Evolutionary conservation across 2,113 vertebrate species (phyloP).

Genomic region (Neolamprologus falcicula): DNA sequence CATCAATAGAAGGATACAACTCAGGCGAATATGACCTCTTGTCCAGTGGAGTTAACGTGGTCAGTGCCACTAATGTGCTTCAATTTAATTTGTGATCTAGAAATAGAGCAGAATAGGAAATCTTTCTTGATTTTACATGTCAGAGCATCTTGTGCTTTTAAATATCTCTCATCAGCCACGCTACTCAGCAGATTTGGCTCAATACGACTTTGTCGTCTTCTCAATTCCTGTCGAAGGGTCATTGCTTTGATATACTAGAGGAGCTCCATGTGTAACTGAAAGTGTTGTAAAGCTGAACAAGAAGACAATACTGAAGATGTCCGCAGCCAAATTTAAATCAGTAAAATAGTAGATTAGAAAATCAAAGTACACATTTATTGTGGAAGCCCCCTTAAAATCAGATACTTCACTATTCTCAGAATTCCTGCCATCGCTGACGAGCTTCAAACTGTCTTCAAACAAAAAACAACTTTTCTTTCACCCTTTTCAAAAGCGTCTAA

Average conservation of each 20-base stretch:
- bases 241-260: neutral
- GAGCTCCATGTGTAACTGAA: neutral
- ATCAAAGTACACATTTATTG: neutral
- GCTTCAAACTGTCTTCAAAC: neutral
- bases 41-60: neutral
- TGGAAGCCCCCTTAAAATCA: neutral
- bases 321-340: neutral
- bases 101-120: neutral
- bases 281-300: neutral
- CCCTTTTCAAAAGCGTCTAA: neutral
- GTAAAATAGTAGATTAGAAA: neutral
- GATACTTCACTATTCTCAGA: neutral
- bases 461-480: neutral
- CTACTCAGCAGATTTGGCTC: neutral
- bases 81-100: neutral
- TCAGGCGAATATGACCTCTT: neutral
- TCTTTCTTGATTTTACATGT: neutral
- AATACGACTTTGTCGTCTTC: neutral
- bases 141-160: neutral
- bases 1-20: neutral
- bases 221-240: neutral
- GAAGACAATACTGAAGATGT: neutral
- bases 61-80: neutral
- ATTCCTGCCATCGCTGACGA: fast-evolving
- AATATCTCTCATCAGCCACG: neutral